Evolutionary conservation across 2,113 vertebrate genomes (phyloP), one percentile per base, ranked within the genome.

Genomic region (Spea bombifrons): DNA sequence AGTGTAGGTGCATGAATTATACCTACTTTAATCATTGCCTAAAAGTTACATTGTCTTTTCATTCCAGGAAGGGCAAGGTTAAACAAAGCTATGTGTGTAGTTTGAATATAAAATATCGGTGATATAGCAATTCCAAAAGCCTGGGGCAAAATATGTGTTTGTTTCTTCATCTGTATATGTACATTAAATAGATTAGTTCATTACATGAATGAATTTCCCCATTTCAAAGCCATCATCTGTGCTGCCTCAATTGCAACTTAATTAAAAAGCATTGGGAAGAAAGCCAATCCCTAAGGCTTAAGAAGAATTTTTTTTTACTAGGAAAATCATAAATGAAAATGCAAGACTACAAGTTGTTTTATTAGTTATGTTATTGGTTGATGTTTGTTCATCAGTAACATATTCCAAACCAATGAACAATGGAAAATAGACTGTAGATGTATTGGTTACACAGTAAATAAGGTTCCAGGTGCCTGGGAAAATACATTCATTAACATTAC

Each of bases 161-260:
- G 49, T 71, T 71, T 71, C 50, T 12, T 73, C 52, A 73, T 73
- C 52, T 73, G 30, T 73, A 53, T 59, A 73, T 44, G 52, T 45
- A 46, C 71, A 46, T 30, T 15, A 73, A 73, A 73, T 59, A 13
- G 53, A 73, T 73, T 73, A 46, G 71, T 73, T 73, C 30, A 73
- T 73, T 73, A 73, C 52, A 43, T 73, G 30, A 59, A 73, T 59
- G 53, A 52, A 73, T 73, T 69, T 69, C n/a, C 67, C 47, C 49
- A 49, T 69, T 69, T 73, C 71, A 57, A 59, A 73, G 71, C 46
- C 52, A 59, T 73, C 48, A 17, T 59, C 13, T 46, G 13, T 59
- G 53, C 52, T 44, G 46, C 67, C 46, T 46, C 43, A 59, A 73
- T 45, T 59, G 30, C 59, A 73, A 73, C 52, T 45, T 57, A 57